Percentiles rank a stretch among this genome's conserved stretches.
These are phyloP conservation scores for Solenodon paradoxus DNA, from an alignment of 2,113 vertebrate genomes.

Conservation along the genomic window DNA sequence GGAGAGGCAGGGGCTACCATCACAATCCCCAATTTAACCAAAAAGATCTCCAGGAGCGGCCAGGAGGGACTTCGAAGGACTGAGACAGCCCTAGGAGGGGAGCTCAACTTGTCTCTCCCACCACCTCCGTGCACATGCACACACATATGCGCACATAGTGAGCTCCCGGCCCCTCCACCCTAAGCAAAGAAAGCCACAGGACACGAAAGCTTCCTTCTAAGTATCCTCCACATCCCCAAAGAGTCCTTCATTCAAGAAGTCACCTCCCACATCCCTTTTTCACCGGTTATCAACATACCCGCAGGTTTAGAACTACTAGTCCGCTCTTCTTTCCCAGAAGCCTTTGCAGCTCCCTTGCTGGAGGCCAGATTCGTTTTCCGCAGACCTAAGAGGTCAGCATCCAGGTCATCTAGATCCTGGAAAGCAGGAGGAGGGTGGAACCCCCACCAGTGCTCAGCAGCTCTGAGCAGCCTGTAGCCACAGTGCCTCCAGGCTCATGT, in stretches of 20 bases:
- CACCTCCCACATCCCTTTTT: slow-evolving; percentile 37
- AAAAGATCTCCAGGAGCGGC: background rate
- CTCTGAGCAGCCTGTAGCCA: background rate
- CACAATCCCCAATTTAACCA: background rate
- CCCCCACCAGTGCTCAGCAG: background rate
- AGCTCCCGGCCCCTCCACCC: background rate
- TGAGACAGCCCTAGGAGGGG: background rate
- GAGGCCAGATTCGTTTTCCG: slow-evolving; percentile 79
- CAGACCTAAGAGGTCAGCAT: slow-evolving; percentile 85
- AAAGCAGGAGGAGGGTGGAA: background rate
- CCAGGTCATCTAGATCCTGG: slow-evolving; percentile 91
- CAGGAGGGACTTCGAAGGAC: background rate
- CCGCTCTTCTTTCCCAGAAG: slow-evolving; percentile 44
- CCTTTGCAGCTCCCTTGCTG: slow-evolving; percentile 70
- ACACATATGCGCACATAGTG: background rate
- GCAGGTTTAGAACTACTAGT: background rate
- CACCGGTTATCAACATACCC: background rate
- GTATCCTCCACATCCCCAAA: rapidly evolving
- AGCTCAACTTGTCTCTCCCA: background rate
- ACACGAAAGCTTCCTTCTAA: background rate
- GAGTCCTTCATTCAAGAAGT: rapidly evolving
- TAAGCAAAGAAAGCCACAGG: background rate
- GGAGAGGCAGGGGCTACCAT: too few species aligned
- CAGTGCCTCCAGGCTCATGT: background rate
- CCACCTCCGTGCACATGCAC: too few species aligned